Base-by-base conservation (phyloP, 1,140 invertebrate genomes). In the Anastrepha obliqua region DNA sequence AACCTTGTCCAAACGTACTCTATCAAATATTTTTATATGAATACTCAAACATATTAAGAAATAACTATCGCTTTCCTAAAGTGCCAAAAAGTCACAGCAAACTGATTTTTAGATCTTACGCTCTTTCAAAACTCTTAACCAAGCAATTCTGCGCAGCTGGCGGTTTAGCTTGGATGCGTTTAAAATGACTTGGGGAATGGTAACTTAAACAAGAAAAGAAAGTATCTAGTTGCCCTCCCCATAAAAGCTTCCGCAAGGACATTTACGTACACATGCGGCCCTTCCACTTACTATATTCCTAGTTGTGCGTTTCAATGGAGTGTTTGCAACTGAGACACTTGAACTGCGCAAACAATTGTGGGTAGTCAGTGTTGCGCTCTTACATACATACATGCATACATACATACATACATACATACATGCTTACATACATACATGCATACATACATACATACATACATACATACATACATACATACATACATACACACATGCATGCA, bases 261-360 rank as follows among this genome's bases (percentile, higher is more conserved):
- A n/a, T 20, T 55, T 58, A 20, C 17, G 20, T 55, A 11, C 74
- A 55, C 9, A 81, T 81, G 55, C 55, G 74, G 44, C 17, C 47
- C 42, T 74, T n/a, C 3, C 64, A 39, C 29, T 67, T 7, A n/a
- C n/a, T n/a, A 39, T 67, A 67, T 67, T 67, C 29, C 29, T 39
- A 67, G 5, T 5, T 7, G 11, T 11, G 6, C 5, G n/a, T 39
- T 29, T 29, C 5, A n/a, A 42, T 42, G 47, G 1, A 29, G 0
- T 9, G 15, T 3, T 55, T 81, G 74, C 47, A 55, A 55, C n/a
- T 51, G 74, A 55, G n/a, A 15, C 42, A 55, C 9, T 81, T 20
- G n/a, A 81, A 81, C 74, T 29, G 74, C 44, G 20, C 47, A 81
- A 55, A 55, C 74, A 58, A 55, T 20, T 20, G 74, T 81, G 74